These are phyloP conservation scores for Ectemnius continuus DNA, from an alignment of 2,888 invertebrate genomes.

Conservation along the genomic window DNA sequence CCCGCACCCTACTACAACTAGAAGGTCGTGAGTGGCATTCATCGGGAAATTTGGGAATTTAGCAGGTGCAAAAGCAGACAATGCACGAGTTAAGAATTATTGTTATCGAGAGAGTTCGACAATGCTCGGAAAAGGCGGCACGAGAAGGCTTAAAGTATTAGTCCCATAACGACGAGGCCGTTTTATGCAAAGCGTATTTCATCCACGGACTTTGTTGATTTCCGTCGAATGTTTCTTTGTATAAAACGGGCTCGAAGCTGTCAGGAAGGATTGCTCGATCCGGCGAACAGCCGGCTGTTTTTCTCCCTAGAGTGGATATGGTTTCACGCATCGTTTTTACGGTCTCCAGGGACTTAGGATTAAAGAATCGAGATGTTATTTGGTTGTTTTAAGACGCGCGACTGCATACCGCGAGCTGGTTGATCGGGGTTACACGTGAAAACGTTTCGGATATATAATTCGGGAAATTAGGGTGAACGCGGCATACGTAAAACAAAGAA, in stretches of 20 bases:
- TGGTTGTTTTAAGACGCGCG: too few relatives aligned
- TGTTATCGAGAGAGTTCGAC: constrained; percentile 7
- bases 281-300: neutral
- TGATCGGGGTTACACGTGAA: too few relatives aligned
- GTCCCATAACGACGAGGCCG: constrained; percentile 34
- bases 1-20: neutral
- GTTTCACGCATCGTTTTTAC: too few relatives aligned
- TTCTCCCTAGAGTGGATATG: neutral
- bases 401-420: too few relatives aligned
- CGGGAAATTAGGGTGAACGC: too few relatives aligned
- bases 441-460: too few relatives aligned
- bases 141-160: constrained; percentile 32
- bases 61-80: constrained; percentile 19
- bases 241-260: constrained; percentile 37
- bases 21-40: neutral
- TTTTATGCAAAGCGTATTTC: constrained; percentile 34
- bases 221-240: constrained; percentile 32
- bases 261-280: constrained; percentile 36
- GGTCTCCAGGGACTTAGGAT: too few relatives aligned
- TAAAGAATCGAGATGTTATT: too few relatives aligned
- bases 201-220: constrained; percentile 32
- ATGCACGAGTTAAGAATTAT: constrained; percentile 34
- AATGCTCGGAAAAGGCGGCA: constrained; percentile 43
- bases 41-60: constrained; percentile 16
- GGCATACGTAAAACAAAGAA: too few relatives aligned